Evolutionary conservation across 2,113 vertebrate species (phyloP), one percentile per base, ranked within the genome.

Genomic region (Gymnobelideus leadbeateri): DNA sequence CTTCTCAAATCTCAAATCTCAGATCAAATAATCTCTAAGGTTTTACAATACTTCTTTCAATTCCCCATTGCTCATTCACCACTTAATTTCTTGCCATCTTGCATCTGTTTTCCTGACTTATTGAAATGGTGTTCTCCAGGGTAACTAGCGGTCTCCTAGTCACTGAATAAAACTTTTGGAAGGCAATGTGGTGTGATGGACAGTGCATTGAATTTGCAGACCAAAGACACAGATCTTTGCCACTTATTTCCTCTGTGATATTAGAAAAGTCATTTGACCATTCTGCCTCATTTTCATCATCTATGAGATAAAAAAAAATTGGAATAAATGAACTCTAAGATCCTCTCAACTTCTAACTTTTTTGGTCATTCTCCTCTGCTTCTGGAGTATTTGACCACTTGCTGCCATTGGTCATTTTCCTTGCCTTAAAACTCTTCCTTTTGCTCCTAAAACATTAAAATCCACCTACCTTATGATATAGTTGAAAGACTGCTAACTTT

Each of bases 261-360:
- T 1, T 51, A n/a, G 31, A 37, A n/a, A 91, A 95, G 25, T 53
- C 2, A 24, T 46, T 92, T n/a, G 53, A 51, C 77, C 8, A 0
- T 6, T 90, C 10, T 92, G 1, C 2, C 89, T 94, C 51, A 23
- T 6, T 94, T 55, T 95, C 46, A 91, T 92, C 47, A 8, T 52
- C 51, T 54, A 11, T 68, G 31, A 61, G 25, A 55, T 57, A 24
- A 91, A 92, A 96, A 92, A 96, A 77, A 23, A 9, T 91, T 96
- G 25, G 12, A 89, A 57, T 91, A 92, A 7, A 84, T 90, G 89
- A 9, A 68, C 47, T 77, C 31, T 84, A 91, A 61, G 23, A 11
- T 77, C 23, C 4, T 91, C 92, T 91, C 91, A 16, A 93, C 26
- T 61, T 16, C 19, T 95, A 95, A 93, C 46, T 93, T 28, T 2